Percentiles rank a stretch among this genome's conserved stretches.
Conservation (phyloP, 2,113 vertebrate genomes). For the Lycocorax pyrrhopterus region DNA sequence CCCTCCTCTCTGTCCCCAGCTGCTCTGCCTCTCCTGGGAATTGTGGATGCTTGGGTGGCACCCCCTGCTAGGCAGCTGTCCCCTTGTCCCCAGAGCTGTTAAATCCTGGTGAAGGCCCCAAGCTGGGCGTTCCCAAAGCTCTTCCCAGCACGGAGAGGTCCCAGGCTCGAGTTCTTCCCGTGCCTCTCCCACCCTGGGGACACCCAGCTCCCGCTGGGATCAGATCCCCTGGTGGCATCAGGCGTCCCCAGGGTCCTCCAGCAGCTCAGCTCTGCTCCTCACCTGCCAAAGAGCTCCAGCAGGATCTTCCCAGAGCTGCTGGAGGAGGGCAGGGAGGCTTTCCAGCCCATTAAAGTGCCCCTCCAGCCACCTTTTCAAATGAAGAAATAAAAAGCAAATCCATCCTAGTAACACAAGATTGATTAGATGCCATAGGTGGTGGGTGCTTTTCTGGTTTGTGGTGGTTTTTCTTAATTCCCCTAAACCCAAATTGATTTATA, state of each 20-base stretch:
- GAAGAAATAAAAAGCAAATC: slow-evolving; percentile 43
- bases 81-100: background rate
- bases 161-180: background rate
- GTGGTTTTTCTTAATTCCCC: background rate
- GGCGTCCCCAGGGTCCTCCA: background rate
- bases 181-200: background rate
- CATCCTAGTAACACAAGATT: slow-evolving; percentile 43
- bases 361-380: slow-evolving; percentile 24
- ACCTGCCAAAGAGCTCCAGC: background rate
- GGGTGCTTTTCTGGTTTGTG: background rate
- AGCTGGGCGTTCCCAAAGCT: background rate
- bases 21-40: slow-evolving; percentile 27
- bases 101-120: background rate
- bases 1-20: background rate
- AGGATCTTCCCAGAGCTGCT: background rate
- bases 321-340: background rate
- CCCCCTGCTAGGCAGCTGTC: background rate
- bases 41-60: slow-evolving; percentile 23
- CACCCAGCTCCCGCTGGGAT: background rate
- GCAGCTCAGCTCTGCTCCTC: background rate
- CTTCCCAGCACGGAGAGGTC: background rate
- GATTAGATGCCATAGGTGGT: slow-evolving; percentile 36
- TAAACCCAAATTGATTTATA: slow-evolving; percentile 18
- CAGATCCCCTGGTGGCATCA: background rate
- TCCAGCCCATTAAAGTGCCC: background rate